Conservation (phyloP, 2,113 vertebrate genomes). For the Halcyon malimbica region DNA sequence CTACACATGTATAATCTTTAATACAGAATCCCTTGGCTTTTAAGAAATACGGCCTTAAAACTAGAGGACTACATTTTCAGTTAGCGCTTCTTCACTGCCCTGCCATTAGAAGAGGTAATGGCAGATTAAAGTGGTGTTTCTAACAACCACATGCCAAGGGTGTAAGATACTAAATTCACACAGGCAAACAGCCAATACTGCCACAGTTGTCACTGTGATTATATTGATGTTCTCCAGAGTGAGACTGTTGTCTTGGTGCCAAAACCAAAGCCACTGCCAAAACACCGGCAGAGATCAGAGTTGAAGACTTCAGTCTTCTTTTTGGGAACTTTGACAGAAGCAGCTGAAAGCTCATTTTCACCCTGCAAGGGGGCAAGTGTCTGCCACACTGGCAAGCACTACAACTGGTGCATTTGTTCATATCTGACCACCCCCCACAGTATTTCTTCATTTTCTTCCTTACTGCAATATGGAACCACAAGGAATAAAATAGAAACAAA, state of each 20-base stretch:
- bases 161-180: not conserved
- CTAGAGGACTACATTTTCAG: not conserved
- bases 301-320: not conserved
- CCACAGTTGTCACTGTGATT: conserved; percentile 3
- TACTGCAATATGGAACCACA: not conserved
- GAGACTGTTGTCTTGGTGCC: not conserved
- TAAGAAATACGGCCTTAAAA: not conserved
- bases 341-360: not conserved
- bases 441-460: not conserved
- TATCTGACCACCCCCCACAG: not conserved
- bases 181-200: not conserved
- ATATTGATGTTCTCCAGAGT: not conserved
- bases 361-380: not conserved
- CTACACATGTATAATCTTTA: not conserved
- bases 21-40: not conserved
- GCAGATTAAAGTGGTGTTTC: not conserved
- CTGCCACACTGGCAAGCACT: not conserved
- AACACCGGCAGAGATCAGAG: not conserved
- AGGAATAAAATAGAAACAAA: not conserved
- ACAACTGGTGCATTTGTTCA: not conserved
- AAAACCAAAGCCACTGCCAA: not conserved
- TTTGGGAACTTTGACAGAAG: not conserved
- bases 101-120: not conserved
- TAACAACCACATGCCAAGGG: not conserved
- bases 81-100: not conserved